A percentile compares a stretch with the other conserved stretches of the same genome.
phyloP scores from a whole-genome alignment of 2,113 vertebrate species.

The Candoia aspera region DNA sequence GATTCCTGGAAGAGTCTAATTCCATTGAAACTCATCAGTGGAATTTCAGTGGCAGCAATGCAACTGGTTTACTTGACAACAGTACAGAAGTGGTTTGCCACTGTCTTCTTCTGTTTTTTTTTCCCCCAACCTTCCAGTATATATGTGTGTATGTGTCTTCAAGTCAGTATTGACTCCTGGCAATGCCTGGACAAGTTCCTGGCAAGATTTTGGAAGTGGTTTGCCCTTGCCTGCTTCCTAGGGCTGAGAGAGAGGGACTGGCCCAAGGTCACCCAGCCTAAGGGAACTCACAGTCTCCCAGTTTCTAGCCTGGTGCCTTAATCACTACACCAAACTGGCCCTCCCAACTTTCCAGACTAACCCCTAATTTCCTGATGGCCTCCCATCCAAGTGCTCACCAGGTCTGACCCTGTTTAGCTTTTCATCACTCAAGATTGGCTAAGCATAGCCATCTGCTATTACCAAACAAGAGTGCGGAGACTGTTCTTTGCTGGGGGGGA shows the following conservation, averaged over 20 bases:
- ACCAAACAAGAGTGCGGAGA: background rate
- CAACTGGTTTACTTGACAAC: background rate
- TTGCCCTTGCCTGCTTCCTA: background rate
- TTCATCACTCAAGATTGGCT: background rate
- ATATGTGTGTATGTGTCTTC: background rate
- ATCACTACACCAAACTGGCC: background rate
- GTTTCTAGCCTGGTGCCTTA: background rate
- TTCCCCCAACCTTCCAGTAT: background rate
- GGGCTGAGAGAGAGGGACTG: background rate
- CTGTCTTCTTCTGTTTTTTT: background rate
- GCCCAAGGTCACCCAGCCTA: background rate
- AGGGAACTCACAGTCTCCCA: background rate
- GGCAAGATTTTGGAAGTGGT: background rate
- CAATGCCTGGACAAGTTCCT: background rate
- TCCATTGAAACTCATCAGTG: background rate
- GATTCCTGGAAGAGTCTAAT: background rate
- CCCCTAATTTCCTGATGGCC: background rate
- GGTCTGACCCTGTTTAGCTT: background rate
- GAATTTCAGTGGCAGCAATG: background rate
- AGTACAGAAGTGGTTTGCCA: background rate
- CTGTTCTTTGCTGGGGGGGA: background rate
- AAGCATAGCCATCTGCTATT: background rate
- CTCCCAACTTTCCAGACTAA: background rate
- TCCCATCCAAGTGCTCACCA: background rate
- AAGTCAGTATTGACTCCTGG: background rate